These are phyloP conservation scores for Astropecten irregularis DNA, from an alignment of 53 echinoderm and acorn worm species.

Conservation along the genomic window DNA sequence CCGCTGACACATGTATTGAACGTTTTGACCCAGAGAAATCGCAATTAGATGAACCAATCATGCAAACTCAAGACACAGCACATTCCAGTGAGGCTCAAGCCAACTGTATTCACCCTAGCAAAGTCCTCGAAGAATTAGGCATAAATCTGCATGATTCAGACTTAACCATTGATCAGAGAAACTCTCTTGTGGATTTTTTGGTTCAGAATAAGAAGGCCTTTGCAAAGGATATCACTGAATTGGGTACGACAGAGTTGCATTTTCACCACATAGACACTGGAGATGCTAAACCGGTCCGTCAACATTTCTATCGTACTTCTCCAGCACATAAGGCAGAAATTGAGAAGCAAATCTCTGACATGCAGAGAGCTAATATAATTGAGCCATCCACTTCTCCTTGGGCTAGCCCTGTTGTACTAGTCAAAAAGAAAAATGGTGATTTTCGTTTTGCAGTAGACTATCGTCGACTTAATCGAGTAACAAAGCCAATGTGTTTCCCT, in stretches of 20 bases:
- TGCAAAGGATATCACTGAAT: conserved; percentile 51
- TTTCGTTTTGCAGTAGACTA: conserved; percentile 64
- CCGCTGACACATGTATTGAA: background rate
- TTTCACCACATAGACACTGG: conserved; percentile 50
- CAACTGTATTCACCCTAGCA: background rate
- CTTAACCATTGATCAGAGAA: background rate
- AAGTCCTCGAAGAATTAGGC: background rate
- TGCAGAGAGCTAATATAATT: conserved; percentile 53
- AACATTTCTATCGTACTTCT: conserved; percentile 64
- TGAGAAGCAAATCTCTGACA: conserved; percentile 52
- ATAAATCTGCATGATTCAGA: background rate
- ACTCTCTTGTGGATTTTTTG: background rate
- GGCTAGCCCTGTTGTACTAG: conserved; percentile 60
- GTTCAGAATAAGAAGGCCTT: background rate
- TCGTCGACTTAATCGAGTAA: conserved; percentile 46
- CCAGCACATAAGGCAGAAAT: conserved; percentile 50
- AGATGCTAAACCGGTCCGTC: conserved; percentile 32
- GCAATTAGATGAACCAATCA: background rate
- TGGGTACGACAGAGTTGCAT: conserved; percentile 36
- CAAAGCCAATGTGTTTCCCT: conserved; percentile 62
- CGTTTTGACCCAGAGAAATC: conserved; percentile 1
- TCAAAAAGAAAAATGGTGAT: conserved; percentile 55
- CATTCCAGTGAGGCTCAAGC: background rate
- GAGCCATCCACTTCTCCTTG: conserved; percentile 50
- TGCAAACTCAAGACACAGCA: background rate